Conservation (phyloP, 2,113 vertebrate species). For the Crotalus horridus region DNA sequence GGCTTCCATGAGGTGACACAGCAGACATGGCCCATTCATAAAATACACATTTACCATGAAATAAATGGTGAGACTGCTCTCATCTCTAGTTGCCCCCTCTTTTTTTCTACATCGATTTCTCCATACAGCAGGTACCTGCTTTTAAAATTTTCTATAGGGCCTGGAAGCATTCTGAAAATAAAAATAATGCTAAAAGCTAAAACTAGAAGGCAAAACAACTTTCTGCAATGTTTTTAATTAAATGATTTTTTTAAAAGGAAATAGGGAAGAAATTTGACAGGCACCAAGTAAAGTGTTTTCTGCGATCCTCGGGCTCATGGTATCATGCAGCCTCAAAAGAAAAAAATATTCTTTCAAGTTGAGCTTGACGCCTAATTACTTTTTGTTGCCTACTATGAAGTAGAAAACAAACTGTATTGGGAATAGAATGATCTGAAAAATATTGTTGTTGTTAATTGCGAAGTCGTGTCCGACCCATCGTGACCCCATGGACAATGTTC, state of each 20-base stretch:
- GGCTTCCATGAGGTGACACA: background rate
- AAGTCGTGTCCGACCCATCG: too few species aligned
- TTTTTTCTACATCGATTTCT: background rate
- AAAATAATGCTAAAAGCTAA: background rate
- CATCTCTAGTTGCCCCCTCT: background rate
- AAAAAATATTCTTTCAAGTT: background rate
- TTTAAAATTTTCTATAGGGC: background rate
- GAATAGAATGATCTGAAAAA: background rate
- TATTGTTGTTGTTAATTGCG: too few species aligned
- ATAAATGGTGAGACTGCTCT: background rate
- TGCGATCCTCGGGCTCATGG: background rate
- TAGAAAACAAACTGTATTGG: background rate
- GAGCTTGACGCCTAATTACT: background rate
- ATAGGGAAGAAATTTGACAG: background rate
- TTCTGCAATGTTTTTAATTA: background rate
- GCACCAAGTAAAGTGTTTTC: background rate
- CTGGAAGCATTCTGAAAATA: background rate
- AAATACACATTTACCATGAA: background rate
- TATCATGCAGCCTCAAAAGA: background rate
- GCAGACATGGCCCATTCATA: background rate
- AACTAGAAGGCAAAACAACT: background rate
- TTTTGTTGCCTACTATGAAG: background rate
- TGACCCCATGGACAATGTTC: too few species aligned
- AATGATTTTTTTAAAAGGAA: background rate
- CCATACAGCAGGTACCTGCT: background rate